Evolutionary conservation across 2,888 invertebrate genomes (phyloP), one percentile per base, ranked within the genome.

Genomic region (Allolobophora icterica): DNA sequence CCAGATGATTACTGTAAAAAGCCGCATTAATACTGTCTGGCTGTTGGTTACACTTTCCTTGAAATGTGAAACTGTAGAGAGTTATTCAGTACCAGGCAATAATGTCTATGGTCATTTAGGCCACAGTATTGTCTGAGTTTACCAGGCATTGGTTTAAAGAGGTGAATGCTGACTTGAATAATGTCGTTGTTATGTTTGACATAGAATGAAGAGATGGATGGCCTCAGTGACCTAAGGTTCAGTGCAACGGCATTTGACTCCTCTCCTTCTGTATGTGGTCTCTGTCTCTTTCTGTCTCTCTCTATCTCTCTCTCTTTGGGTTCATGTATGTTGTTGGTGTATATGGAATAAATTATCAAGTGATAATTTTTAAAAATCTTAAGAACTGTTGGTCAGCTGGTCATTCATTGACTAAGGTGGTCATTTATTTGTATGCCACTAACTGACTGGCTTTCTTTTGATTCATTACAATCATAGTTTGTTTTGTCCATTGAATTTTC

Each of bases 211-310:
- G n/a, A n/a, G 71, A n/a, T 71, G 8, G 71, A n/a, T 71, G 71
- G 17, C 30, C 71, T 11, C n/a, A 13, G 71, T 30, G 30, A 71
- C 71, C 71, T 71, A 11, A 30, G 11, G 71, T n/a, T 71, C 71
- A 71, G 71, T 71, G 8, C 6, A 30, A n/a, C n/a, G 71, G 0
- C 52, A n/a, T 71, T 71, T 71, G 1, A n/a, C n/a, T n/a, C 8
- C 71, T 71, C 71, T 71, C 71, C 71, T n/a, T n/a, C 71, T n/a
- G 71, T 71, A n/a, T n/a, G 8, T 38, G 38, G 38, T 89, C 34
- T 89, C 89, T 89, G 21, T 89, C 89, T 89, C 89, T 11, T 21
- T 89, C 40, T 89, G 21, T 89, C 42, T 89, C 45, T 40, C 33
- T 89, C 89, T 89, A 17, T 89, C 40, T 38, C 1, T 89, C 45